These are phyloP conservation scores for Wiebesia pumilae DNA, from an alignment of 1,140 invertebrate species.

Conservation along the genomic window DNA sequence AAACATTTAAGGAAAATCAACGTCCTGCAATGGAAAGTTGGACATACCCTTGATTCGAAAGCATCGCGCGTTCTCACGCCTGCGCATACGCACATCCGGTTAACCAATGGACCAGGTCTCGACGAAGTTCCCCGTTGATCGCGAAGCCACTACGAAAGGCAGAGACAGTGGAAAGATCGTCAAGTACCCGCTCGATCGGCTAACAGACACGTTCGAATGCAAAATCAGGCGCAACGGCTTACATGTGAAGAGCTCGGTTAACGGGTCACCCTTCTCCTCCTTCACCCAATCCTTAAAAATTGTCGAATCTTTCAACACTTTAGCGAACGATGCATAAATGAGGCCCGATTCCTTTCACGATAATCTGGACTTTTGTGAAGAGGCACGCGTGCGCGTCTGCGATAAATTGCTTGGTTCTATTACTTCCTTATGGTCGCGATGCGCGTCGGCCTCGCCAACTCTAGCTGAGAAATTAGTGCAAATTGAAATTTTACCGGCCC, in stretches of 20 bases:
- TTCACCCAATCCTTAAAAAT: constrained; percentile 18
- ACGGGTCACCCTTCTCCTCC: background rate
- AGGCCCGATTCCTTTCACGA: constrained; percentile 1
- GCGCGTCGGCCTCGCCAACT: background rate
- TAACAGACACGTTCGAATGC: constrained; percentile 35
- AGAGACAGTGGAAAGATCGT: background rate
- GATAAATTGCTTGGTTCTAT: constrained; percentile 1
- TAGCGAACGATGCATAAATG: background rate
- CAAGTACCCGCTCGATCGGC: background rate
- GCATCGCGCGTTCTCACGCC: too few relatives aligned
- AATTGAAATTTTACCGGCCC: too few relatives aligned
- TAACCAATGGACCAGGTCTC: background rate
- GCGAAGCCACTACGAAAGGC: constrained; percentile 3
- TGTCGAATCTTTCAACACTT: constrained; percentile 42
- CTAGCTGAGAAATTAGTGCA: too few relatives aligned
- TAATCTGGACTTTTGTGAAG: background rate
- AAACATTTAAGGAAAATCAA: too few relatives aligned
- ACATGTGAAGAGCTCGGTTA: background rate
- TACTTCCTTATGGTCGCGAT: constrained; percentile 26
- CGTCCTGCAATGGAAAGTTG: too few relatives aligned
- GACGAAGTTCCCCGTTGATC: background rate
- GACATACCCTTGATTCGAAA: too few relatives aligned
- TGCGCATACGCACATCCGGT: too few relatives aligned
- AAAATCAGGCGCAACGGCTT: constrained; percentile 40
- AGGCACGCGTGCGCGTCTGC: background rate